Base-by-base conservation (phyloP, 2,888 invertebrate genomes). In the Eugnorisma glareosa region DNA sequence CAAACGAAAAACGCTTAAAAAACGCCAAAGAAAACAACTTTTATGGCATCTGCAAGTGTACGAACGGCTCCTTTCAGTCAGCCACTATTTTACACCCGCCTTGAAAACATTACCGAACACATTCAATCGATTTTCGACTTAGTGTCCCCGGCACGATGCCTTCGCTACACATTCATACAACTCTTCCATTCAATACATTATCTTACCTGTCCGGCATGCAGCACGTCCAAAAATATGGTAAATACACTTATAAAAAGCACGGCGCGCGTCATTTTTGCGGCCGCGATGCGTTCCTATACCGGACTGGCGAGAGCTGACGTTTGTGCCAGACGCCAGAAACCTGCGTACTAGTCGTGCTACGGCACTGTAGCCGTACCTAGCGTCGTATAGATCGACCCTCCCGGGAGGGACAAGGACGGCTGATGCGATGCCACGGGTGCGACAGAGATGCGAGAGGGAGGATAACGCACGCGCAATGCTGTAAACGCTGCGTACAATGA, bases 221-320 rank as follows among this genome's bases (percentile, higher is more conserved):
- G 96, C 94, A 96, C 97, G 94, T 97, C 97, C 96, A 96, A 95
- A 94, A 97, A 94, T 95, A 97, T 95, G 94, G 96, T 95, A 95
- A 97, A 96, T 94, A 97, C 97, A 97, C 97, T 96, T 93, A 97
- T 94, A 95, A 97, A 96, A 94, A 97, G 96, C 95, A 97, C 96
- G 95, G 96, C 97, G 94, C 97, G 97, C 97, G 97, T 95, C 97
- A 97, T 97, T 94, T 94, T 97, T 93, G 96, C 96, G 95, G 94
- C 94, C 96, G 96, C 96, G 94, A 87, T 92, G 93, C 94, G 93
- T 92, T 92, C 89, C 91, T 91, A 85, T 84, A 89, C 91, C 91
- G 91, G 93, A 93, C 92, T 93, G 93, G 90, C 91, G 87, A 91
- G 84, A 88, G 89, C 91, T 93, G 93, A 95, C 96, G 96, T 96